Percentiles rank a stretch among this genome's conserved stretches.
Evolutionary conservation across 2,888 invertebrate species (phyloP).

Genomic region (Acleris holmiana): DNA sequence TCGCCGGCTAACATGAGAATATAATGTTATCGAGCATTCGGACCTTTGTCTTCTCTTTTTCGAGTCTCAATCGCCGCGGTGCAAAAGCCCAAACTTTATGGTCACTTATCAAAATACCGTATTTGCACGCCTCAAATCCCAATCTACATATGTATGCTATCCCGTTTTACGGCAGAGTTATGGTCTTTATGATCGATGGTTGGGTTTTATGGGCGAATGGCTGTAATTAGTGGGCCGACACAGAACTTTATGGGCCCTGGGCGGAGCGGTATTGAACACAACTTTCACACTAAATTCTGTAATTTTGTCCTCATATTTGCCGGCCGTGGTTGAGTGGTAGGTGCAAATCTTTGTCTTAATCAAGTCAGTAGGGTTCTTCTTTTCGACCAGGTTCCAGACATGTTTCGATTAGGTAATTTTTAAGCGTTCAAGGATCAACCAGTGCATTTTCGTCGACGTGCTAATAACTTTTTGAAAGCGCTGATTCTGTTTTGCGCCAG

Average conservation of each 20-base stretch:
- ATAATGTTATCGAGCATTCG: too few relatives aligned
- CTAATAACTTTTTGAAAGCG: too few relatives aligned
- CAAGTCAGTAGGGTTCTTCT: too few relatives aligned
- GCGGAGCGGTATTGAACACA: slow-evolving; percentile 57
- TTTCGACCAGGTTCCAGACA: too few relatives aligned
- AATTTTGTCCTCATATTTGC: slow-evolving; percentile 25
- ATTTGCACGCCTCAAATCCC: slow-evolving; percentile 58
- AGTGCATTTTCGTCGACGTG: too few relatives aligned
- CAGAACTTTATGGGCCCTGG: slow-evolving; percentile 57
- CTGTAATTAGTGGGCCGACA: slow-evolving; percentile 71
- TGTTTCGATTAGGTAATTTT: too few relatives aligned
- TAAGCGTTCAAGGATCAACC: too few relatives aligned
- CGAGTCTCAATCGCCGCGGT: neutral
- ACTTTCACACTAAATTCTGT: slow-evolving; percentile 50
- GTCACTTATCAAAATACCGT: slow-evolving; percentile 38
- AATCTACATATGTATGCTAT: slow-evolving; percentile 45
- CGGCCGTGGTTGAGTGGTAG: slow-evolving; percentile 8
- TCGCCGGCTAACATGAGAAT: too few relatives aligned
- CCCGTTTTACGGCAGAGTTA: slow-evolving; percentile 66
- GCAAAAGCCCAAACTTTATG: slow-evolving; percentile 17
- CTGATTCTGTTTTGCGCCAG: too few relatives aligned
- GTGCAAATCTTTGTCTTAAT: neutral
- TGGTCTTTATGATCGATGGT: slow-evolving; percentile 77
- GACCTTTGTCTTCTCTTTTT: too few relatives aligned
- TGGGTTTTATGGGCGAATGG: slow-evolving; percentile 72